phyloP scores from a whole-genome alignment of 1,140 invertebrate genomes.

The Apis dorsata region DNA sequence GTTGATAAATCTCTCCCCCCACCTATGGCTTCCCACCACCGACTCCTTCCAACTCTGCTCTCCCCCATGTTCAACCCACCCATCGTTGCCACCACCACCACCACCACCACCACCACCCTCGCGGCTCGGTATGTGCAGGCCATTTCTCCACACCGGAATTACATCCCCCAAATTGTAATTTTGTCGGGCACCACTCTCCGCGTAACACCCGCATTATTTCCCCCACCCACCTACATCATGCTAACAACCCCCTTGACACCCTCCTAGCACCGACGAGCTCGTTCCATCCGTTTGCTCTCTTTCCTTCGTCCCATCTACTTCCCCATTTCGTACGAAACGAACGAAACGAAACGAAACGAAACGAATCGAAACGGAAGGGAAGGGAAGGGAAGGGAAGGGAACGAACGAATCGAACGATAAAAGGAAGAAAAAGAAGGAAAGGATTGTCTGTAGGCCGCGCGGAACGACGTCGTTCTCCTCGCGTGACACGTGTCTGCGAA shows the following conservation, averaged over 20 bases:
- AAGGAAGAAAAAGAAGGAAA: no score
- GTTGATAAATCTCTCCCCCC: conserved; percentile 76
- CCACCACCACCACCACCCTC: conserved; percentile 44
- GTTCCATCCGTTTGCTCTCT: neutral
- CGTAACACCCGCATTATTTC: conserved; percentile 72
- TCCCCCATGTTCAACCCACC: conserved; percentile 29
- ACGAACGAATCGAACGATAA: neutral
- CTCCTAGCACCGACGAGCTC: neutral
- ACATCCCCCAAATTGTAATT: conserved; percentile 79
- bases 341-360: neutral
- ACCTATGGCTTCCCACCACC: conserved; percentile 26
- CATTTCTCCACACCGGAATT: conserved; percentile 78
- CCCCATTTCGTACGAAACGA: neutral
- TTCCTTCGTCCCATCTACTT: neutral
- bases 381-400: no score
- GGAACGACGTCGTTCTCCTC: conserved; percentile 70
- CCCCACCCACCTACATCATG: neutral
- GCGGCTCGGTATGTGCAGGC: conserved; percentile 75
- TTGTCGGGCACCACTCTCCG: conserved; percentile 73
- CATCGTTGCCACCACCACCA: conserved; percentile 40
- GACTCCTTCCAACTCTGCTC: conserved; percentile 22
- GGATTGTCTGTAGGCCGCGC: neutral
- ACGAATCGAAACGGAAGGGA: no score
- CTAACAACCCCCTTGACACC: conserved; percentile 1
- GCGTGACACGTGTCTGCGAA: conserved; percentile 56